Base-by-base conservation (phyloP, 2,888 invertebrate species). In the Megaustenia siamemsis region DNA sequence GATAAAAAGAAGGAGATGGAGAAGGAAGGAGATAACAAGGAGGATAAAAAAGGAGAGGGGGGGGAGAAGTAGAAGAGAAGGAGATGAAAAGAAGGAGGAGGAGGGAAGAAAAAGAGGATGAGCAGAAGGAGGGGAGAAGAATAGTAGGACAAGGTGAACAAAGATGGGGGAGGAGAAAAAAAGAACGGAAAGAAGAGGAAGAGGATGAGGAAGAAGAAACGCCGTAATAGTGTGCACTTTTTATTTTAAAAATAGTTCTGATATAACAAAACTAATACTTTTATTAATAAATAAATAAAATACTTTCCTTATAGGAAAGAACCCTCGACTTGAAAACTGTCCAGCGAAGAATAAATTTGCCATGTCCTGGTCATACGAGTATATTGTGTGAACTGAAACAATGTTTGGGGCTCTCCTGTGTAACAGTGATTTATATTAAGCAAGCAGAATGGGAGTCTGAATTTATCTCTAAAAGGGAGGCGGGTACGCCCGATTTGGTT, bases 391-490 rank as follows among this genome's bases (percentile, higher is more conserved):
- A n/a, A n/a, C n/a, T n/a, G n/a, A n/a, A n/a, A n/a, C n/a, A n/a
- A n/a, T 35, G 15, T 35, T 38, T 38, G 38, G 1, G 15, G 28
- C 15, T 49, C 73, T 32, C 18, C 1, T 35, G 35, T 10, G 49
- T 49, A 32, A 18, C 49, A 49, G 15, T 32, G 73, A 77, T 63
- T n/a, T 5, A 60, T 43, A n/a, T 24, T 38, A 21, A 15, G 15
- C 56, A 63, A 40, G 40, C 15, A 56, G 1, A 2, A 0, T 4
- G 4, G n/a, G 60, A n/a, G 2, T 43, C 1, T 12, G 56, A 38
- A 40, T 77, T 77, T 77, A 77, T 12, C 53, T 45, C 80, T 63
- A 77, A 80, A 80, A 80, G 35, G 38, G 53, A 45, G 49, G 53
- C 24, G 80, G 40, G 69, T 53, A 53, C n/a, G 69, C 80, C 49